phyloP scores from a whole-genome alignment of 2,888 invertebrate genomes.

The Monopis laevigella region DNA sequence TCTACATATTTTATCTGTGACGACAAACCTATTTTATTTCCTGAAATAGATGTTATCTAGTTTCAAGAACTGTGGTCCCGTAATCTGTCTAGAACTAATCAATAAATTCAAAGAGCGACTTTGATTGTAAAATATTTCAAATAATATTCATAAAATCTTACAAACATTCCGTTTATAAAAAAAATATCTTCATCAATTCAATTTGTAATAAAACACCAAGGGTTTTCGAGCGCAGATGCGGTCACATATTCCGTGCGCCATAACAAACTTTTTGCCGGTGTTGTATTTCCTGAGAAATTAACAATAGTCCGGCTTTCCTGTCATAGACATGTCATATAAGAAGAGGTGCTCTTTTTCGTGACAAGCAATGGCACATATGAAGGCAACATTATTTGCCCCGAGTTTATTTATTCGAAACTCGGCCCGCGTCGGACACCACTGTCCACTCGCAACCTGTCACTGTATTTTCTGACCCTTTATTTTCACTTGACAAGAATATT shows the following conservation, averaged over 20 bases:
- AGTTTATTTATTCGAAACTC: slow-evolving; percentile 61
- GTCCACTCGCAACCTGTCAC: slow-evolving; percentile 61
- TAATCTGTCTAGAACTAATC: too few species aligned
- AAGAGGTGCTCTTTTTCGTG: slow-evolving; percentile 40
- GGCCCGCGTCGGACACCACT: slow-evolving; percentile 51
- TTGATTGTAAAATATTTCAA: too few species aligned
- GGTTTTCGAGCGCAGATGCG: too few species aligned
- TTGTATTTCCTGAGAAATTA: slow-evolving; percentile 14
- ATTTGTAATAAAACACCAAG: too few species aligned
- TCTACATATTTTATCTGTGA: too few species aligned
- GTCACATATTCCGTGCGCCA: neutral
- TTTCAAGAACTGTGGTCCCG: too few species aligned
- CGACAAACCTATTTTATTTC: too few species aligned
- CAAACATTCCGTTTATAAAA: too few species aligned
- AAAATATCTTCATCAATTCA: too few species aligned
- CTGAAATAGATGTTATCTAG: too few species aligned
- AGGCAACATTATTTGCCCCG: slow-evolving; percentile 44
- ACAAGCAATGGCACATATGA: slow-evolving; percentile 22
- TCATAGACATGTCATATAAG: slow-evolving; percentile 45
- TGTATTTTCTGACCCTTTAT: slow-evolving; percentile 61
- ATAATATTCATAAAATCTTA: neutral
- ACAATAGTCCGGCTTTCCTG: slow-evolving; percentile 37
- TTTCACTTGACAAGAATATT: slow-evolving; percentile 65
- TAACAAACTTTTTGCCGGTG: neutral
- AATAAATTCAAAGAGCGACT: too few species aligned